Percentiles rank a stretch among this genome's conserved stretches.
phyloP scores from a whole-genome alignment of 2,797 vertebrate genomes.

The Simalia tracyae region DNA sequence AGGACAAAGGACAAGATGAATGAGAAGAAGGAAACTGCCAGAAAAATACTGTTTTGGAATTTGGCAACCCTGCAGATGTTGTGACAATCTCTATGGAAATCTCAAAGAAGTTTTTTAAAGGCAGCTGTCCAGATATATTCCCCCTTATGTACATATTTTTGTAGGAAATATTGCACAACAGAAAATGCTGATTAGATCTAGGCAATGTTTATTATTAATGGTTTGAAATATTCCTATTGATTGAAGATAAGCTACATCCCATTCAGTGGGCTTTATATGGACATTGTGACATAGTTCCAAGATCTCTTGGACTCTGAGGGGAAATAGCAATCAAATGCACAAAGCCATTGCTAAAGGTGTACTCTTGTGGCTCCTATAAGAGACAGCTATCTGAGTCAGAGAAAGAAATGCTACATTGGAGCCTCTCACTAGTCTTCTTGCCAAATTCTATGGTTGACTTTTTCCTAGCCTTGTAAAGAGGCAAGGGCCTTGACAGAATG shows the following conservation, averaged over 20 bases:
- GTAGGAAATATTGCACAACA: conserved; percentile 43
- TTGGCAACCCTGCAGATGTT: conserved; percentile 52
- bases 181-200: conserved; percentile 50
- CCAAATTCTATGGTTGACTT: no score
- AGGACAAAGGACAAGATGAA: conserved; percentile 7
- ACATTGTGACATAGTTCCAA: neutral
- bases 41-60: conserved; percentile 60
- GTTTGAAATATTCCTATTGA: conserved; percentile 30
- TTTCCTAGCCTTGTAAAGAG: no score
- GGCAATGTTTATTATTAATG: conserved; percentile 40
- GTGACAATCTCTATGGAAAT: conserved; percentile 57
- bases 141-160: conserved; percentile 11
- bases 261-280: neutral
- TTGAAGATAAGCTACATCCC: neutral
- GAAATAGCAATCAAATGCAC: neutral
- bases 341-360: neutral
- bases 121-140: conserved; percentile 36
- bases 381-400: no score
- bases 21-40: conserved; percentile 48
- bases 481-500: no score
- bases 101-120: conserved; percentile 53
- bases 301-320: neutral
- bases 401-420: no score
- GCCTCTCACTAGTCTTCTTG: no score
- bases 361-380: no score